Conservation (phyloP, 64 coral and sea anemone species). For the Actinia tenebrosa region DNA sequence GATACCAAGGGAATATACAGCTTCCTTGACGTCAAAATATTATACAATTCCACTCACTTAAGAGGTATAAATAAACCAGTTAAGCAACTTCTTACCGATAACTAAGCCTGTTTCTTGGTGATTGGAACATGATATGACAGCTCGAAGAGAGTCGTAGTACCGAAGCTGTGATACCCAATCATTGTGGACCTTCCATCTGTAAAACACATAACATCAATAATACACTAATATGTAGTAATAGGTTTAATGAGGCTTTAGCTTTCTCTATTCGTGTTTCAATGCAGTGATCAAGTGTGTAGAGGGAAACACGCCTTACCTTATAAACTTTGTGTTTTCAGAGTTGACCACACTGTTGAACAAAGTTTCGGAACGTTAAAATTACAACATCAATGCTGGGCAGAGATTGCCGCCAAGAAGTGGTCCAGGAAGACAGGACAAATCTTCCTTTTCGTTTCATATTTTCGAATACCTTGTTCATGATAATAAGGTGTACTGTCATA, state of each 20-base stretch:
- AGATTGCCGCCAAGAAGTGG: no score
- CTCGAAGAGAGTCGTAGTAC: slow-evolving; percentile 89
- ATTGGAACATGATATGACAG: slow-evolving; percentile 97
- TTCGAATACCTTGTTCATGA: no score
- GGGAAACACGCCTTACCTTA: slow-evolving; percentile 51
- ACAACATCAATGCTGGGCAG: background rate
- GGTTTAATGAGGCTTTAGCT: no score
- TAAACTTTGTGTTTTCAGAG: slow-evolving; percentile 87
- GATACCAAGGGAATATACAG: no score
- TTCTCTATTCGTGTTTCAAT: no score
- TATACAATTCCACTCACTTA: no score
- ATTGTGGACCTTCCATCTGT: slow-evolving; percentile 93
- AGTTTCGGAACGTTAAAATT: background rate
- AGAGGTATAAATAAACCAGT: no score
- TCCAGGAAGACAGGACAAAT: no score
- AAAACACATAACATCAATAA: background rate
- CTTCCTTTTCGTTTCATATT: no score
- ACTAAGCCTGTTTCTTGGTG: slow-evolving; percentile 91
- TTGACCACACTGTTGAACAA: slow-evolving; percentile 84
- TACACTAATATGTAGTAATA: background rate
- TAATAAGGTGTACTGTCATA: no score
- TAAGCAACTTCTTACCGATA: slow-evolving; percentile 61
- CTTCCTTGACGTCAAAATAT: no score
- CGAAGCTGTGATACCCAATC: slow-evolving; percentile 94
- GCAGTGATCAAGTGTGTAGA: no score